Evolutionary conservation across 1,140 invertebrate species (phyloP).

Genomic region (Drosophila kanapiae): DNA sequence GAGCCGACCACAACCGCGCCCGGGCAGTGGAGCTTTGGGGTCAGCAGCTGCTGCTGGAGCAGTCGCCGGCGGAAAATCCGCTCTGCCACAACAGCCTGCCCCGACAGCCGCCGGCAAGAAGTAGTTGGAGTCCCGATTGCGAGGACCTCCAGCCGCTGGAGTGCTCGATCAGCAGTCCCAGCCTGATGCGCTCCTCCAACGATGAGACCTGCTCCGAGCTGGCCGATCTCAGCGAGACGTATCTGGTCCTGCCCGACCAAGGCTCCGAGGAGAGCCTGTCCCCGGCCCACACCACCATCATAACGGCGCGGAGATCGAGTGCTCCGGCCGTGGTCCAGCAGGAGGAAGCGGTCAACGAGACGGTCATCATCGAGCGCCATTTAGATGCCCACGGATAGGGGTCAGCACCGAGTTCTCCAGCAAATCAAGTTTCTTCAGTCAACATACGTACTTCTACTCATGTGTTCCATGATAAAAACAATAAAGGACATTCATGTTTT

Average conservation of each 20-base stretch:
- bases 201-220: slow-evolving; percentile 61
- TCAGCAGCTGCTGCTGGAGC: slow-evolving; percentile 69
- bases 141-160: slow-evolving; percentile 60
- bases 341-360: slow-evolving; percentile 36
- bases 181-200: slow-evolving; percentile 78
- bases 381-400: slow-evolving; percentile 35
- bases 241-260: slow-evolving; percentile 34
- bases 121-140: slow-evolving; percentile 71
- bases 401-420: slow-evolving; percentile 43
- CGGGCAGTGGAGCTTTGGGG: slow-evolving; percentile 82
- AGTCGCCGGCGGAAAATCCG: slow-evolving; percentile 66
- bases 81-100: slow-evolving; percentile 84
- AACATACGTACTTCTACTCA: slow-evolving; percentile 46
- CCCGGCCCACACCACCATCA: slow-evolving; percentile 73
- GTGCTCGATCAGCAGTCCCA: slow-evolving; percentile 83
- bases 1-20: slow-evolving; percentile 79
- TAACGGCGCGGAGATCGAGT: slow-evolving; percentile 63
- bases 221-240: slow-evolving; percentile 66
- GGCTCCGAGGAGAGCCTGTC: slow-evolving; percentile 69
- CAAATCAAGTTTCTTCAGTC: slow-evolving; percentile 38
- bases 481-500: slow-evolving; percentile 32
- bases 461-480: slow-evolving; percentile 37
- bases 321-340: slow-evolving; percentile 53
- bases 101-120: slow-evolving; percentile 77
- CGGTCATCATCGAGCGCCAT: slow-evolving; percentile 53